phyloP scores from a whole-genome alignment of 2,888 invertebrate genomes.

The Watsonalla binaria region DNA sequence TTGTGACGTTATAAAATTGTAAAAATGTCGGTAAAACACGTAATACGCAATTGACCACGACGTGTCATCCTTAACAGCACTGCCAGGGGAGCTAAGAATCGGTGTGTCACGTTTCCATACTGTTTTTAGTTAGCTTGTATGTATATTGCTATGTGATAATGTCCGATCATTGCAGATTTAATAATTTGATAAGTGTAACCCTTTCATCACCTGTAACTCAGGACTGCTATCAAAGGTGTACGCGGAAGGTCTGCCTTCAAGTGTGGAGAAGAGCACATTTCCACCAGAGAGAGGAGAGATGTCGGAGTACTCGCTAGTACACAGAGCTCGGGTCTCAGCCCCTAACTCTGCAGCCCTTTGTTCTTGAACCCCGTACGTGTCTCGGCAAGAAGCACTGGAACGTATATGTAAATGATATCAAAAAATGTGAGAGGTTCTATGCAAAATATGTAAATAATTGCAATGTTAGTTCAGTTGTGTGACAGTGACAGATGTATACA shows the following conservation, averaged over 20 bases:
- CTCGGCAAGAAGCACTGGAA: conserved; percentile 91
- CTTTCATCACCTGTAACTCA: conserved; percentile 86
- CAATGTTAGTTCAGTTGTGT: no score
- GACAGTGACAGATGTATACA: no score
- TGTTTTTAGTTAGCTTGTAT: no score
- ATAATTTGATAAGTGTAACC: no score
- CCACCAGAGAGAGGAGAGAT: conserved; percentile 97
- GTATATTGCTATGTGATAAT: no score
- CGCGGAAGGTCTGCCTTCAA: conserved; percentile 96
- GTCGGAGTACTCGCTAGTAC: conserved; percentile 98
- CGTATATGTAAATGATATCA: not conserved
- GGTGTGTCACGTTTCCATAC: no score
- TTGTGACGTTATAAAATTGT: no score
- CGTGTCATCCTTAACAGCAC: no score
- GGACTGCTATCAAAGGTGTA: conserved; percentile 93
- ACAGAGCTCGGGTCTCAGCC: conserved; percentile 95
- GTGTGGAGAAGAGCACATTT: conserved; percentile 95
- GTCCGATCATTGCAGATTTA: no score
- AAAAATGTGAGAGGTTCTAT: not conserved
- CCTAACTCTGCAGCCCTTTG: conserved; percentile 84
- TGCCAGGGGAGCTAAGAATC: no score
- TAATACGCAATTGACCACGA: no score
- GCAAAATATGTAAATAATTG: not conserved
- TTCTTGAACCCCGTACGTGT: conserved; percentile 92
- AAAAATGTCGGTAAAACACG: no score